phyloP scores from a whole-genome alignment of 2,888 invertebrate genomes.

The Platypus cylindrus region DNA sequence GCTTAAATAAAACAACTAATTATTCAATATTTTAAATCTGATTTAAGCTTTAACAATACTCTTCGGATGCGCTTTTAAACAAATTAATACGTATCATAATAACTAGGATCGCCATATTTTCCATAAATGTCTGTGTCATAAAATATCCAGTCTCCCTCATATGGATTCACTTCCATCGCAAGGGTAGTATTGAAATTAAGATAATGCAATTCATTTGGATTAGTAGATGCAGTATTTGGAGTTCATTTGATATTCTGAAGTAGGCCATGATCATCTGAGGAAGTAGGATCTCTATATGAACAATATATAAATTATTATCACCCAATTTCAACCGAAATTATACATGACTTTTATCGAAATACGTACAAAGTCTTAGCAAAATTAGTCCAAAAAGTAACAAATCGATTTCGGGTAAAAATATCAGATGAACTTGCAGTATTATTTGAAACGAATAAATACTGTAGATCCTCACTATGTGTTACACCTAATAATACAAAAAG shows the following conservation, averaged over 20 bases:
- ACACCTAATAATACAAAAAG: too few relatives aligned
- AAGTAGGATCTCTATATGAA: background rate
- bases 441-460: background rate
- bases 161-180: background rate
- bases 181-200: background rate
- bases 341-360: too few relatives aligned
- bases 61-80: too few relatives aligned
- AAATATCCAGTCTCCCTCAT: background rate
- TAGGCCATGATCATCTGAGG: background rate
- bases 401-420: background rate
- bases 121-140: background rate
- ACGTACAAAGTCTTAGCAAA: slow-evolving; percentile 1
- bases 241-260: background rate
- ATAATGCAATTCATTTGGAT: background rate
- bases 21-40: too few relatives aligned
- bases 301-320: background rate
- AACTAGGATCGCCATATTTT: background rate
- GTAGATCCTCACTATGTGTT: background rate
- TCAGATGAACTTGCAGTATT: background rate
- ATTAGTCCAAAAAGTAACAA: background rate
- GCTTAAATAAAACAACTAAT: too few relatives aligned
- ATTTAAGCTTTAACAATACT: too few relatives aligned
- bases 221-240: background rate
- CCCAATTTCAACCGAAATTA: too few relatives aligned
- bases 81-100: slow-evolving; percentile 1